Evolutionary conservation across 1,140 invertebrate genomes (phyloP).

Genomic region (Trichonephila inaurata): DNA sequence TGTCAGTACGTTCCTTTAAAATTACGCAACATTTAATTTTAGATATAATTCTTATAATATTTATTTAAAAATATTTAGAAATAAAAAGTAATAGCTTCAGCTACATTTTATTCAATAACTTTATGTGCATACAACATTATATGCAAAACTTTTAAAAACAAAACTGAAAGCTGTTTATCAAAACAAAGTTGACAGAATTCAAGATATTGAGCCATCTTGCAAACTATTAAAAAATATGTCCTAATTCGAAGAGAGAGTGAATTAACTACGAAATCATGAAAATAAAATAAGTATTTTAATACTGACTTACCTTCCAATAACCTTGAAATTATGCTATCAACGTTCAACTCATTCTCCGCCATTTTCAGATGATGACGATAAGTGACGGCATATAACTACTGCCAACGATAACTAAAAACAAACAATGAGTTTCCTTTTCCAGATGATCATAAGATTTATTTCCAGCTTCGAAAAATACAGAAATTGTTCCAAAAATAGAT

Average conservation of each 20-base stretch:
- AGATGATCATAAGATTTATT: neutral
- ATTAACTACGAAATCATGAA: neutral
- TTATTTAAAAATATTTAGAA: neutral
- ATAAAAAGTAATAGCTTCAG: neutral
- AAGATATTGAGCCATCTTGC: neutral
- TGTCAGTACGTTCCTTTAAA: neutral
- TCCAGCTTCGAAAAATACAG: neutral
- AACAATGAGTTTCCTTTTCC: slow-evolving; percentile 46
- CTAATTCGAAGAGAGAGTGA: neutral
- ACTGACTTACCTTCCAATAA: slow-evolving; percentile 78
- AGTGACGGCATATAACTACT: slow-evolving; percentile 46
- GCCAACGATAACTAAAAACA: slow-evolving; percentile 51
- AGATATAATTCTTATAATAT: neutral
- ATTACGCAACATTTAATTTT: neutral
- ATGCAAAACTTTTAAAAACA: neutral
- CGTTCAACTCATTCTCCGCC: slow-evolving; percentile 78
- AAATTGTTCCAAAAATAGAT: neutral
- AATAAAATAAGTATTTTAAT: slow-evolving; percentile 5
- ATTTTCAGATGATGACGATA: slow-evolving; percentile 77
- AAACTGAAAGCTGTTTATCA: slow-evolving; percentile 53
- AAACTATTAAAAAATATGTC: neutral
- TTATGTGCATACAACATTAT: neutral
- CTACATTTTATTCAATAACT: too few relatives aligned
- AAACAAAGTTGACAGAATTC: slow-evolving; percentile 23
- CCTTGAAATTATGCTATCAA: slow-evolving; percentile 78